Conservation (phyloP, 2,797 vertebrate genomes). For the Hapalemur alaotrensis region DNA sequence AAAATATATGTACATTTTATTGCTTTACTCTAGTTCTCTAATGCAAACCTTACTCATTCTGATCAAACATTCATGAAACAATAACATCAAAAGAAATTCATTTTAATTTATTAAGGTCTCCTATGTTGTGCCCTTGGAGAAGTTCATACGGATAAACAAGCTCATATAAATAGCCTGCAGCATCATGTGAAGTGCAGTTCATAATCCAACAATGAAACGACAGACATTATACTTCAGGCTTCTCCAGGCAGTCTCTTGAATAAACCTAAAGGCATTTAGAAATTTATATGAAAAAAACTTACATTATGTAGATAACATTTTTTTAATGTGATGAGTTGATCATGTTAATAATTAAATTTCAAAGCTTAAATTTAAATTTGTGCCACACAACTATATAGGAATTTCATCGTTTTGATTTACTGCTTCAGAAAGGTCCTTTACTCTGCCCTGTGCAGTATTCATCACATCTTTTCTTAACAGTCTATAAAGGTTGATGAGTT, state of each 20-base stretch:
- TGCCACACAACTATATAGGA: constrained; percentile 51
- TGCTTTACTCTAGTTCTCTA: constrained; percentile 64
- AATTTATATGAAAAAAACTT: constrained; percentile 79
- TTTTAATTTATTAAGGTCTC: constrained; percentile 81
- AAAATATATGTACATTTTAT: constrained; percentile 69
- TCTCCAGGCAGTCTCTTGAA: constrained; percentile 75
- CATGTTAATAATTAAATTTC: constrained; percentile 81
- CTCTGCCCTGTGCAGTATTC: constrained; percentile 62
- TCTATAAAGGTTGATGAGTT: constrained; percentile 82
- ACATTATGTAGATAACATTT: not conserved
- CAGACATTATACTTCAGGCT: constrained; percentile 62
- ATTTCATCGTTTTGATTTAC: constrained; percentile 81
- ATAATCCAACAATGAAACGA: constrained; percentile 78
- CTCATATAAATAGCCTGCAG: constrained; percentile 77
- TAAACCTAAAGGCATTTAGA: constrained; percentile 77
- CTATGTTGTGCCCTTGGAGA: constrained; percentile 79
- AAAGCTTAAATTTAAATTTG: constrained; percentile 81
- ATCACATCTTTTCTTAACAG: constrained; percentile 79
- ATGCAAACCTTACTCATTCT: constrained; percentile 72
- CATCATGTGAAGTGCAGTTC: constrained; percentile 65
- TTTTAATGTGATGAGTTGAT: constrained; percentile 58
- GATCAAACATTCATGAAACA: constrained; percentile 84
- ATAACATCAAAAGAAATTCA: constrained; percentile 77
- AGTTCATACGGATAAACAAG: constrained; percentile 81
- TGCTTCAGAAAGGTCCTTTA: constrained; percentile 76